These are phyloP conservation scores for Heliconius eleuchia DNA, from an alignment of 1,140 invertebrate species.

Conservation along the genomic window DNA sequence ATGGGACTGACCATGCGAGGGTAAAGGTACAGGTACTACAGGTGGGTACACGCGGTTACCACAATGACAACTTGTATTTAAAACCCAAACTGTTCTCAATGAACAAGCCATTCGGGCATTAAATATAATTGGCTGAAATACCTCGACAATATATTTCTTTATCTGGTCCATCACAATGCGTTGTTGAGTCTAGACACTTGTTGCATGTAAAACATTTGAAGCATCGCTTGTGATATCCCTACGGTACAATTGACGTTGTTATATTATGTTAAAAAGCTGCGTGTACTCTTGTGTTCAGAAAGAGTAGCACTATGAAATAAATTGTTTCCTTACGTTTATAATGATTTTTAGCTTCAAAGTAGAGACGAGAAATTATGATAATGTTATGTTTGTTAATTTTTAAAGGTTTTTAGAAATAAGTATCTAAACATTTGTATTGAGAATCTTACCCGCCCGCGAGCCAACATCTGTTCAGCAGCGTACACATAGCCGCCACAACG, in stretches of 20 bases:
- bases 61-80: conserved; percentile 63
- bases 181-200: conserved; percentile 95
- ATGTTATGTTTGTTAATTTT: conserved; percentile 15
- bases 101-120: conserved; percentile 23
- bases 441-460: conserved; percentile 90
- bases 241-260: conserved; percentile 58
- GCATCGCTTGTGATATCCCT: conserved; percentile 95
- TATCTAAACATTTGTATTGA: background rate
- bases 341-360: conserved; percentile 4
- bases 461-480: conserved; percentile 96
- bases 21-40: conserved; percentile 14
- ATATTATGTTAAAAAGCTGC: conserved; percentile 27
- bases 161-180: conserved; percentile 96
- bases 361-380: background rate
- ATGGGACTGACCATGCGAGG: conserved; percentile 59
- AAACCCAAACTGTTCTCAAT: conserved; percentile 41
- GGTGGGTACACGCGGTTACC: conserved; percentile 56
- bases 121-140: conserved; percentile 77
- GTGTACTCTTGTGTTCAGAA: conserved; percentile 14
- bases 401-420: background rate
- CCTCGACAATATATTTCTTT: conserved; percentile 96
- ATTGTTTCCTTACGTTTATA: background rate
- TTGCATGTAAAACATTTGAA: conserved; percentile 95
- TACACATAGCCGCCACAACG: conserved; percentile 95
- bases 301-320: conserved; percentile 16